Percentiles rank a stretch among this genome's conserved stretches.
These are phyloP conservation scores for Malurus elegans DNA, from an alignment of 2,113 vertebrate genomes.

Conservation along the genomic window DNA sequence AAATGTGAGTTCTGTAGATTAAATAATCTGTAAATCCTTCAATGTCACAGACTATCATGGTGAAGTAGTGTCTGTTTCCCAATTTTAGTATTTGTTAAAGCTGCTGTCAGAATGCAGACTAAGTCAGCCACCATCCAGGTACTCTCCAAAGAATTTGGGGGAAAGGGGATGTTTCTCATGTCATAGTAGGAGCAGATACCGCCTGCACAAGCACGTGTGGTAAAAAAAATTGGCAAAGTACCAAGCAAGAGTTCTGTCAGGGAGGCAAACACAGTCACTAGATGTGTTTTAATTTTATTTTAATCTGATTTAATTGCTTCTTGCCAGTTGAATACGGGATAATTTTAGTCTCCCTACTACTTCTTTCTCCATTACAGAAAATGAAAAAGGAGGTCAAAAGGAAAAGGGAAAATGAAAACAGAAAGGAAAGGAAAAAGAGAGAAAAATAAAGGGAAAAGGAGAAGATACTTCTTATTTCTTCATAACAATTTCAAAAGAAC, in stretches of 20 bases:
- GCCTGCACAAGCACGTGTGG: not conserved
- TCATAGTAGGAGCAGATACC: not conserved
- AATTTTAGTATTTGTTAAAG: not conserved
- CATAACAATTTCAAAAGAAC: not conserved
- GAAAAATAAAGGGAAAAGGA: not conserved
- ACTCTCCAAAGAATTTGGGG: not conserved
- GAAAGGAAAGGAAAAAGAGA: no score
- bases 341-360: not conserved
- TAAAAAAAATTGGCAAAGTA: not conserved
- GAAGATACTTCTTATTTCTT: not conserved
- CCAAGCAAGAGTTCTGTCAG: not conserved
- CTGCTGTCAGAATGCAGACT: not conserved
- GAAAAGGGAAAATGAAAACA: accelerated
- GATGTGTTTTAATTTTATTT: not conserved
- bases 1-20: not conserved
- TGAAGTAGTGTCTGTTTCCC: not conserved
- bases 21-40: slow-evolving; percentile 33
- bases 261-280: not conserved
- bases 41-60: not conserved
- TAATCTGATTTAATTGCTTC: not conserved
- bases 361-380: not conserved
- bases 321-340: not conserved
- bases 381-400: not conserved
- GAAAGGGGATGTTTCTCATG: not conserved
- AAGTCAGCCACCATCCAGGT: not conserved